Conservation (phyloP, 2,888 invertebrate species). For the Acrocera orbiculus region DNA sequence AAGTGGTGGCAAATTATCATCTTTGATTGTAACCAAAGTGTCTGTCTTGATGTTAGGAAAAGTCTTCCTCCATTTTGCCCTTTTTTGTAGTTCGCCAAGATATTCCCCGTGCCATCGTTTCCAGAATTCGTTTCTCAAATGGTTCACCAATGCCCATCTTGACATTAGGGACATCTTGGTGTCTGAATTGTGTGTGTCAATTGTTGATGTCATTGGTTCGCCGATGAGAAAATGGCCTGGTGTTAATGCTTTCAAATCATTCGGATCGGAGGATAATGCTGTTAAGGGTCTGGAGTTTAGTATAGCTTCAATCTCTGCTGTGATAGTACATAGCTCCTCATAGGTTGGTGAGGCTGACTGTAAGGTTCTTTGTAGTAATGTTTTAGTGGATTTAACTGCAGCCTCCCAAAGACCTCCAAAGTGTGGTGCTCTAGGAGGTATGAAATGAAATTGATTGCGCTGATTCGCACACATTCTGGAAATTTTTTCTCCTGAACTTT, state of each 20-base stretch:
- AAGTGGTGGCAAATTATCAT: background rate
- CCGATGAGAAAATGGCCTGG: background rate
- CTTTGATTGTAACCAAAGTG: background rate
- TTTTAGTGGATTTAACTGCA: background rate
- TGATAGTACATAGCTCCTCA: background rate
- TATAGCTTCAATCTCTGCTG: background rate
- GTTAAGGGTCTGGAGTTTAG: background rate
- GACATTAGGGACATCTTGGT: background rate
- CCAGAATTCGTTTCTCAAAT: background rate
- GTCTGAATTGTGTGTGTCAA: background rate
- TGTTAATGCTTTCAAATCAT: background rate
- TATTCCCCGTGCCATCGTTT: background rate
- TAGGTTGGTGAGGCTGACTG: background rate
- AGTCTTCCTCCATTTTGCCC: background rate
- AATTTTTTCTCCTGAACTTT: background rate
- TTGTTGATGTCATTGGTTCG: background rate
- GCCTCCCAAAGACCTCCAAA: constrained; percentile 1
- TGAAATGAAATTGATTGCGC: background rate
- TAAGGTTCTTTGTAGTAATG: background rate
- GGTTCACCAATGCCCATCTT: background rate
- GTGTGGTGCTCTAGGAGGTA: background rate
- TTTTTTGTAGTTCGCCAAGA: background rate
- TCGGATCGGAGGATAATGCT: background rate
- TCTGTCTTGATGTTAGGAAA: background rate
- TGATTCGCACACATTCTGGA: background rate